A percentile compares a stretch with the other conserved stretches of the same genome.
These are phyloP conservation scores for Mobula hypostoma DNA, from an alignment of 2,113 vertebrate genomes.

Conservation along the genomic window DNA sequence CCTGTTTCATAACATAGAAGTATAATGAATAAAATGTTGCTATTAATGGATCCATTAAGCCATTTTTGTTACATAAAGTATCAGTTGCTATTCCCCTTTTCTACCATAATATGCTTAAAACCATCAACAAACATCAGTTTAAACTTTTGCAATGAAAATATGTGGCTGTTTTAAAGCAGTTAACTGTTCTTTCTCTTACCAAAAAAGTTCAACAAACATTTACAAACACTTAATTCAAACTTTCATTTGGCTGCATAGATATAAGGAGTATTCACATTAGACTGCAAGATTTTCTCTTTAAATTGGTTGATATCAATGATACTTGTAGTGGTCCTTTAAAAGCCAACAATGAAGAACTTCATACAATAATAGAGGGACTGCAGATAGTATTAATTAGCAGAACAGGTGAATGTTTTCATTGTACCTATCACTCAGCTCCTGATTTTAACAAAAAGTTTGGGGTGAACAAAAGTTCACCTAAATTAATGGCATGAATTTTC, in stretches of 20 bases:
- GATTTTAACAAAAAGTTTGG: neutral
- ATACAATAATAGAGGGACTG: neutral
- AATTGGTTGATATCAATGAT: neutral
- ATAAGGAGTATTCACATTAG: neutral
- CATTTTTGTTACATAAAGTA: neutral
- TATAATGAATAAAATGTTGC: neutral
- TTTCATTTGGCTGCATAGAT: neutral
- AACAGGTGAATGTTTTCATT: constrained; percentile 28
- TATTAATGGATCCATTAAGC: neutral
- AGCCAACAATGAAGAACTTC: neutral
- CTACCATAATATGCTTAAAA: neutral
- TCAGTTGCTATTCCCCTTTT: neutral
- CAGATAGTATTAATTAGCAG: neutral
- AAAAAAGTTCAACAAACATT: neutral
- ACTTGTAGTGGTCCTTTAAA: neutral
- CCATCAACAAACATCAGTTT: neutral
- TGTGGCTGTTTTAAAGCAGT: neutral
- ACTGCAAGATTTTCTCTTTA: neutral
- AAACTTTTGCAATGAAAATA: neutral
- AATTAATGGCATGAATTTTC: constrained; percentile 15
- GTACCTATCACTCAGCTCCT: constrained; percentile 23
- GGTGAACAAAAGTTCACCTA: constrained; percentile 36
- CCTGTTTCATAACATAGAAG: neutral
- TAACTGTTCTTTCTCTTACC: neutral
- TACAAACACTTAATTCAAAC: neutral